Evolutionary conservation across 2,888 invertebrate species (phyloP).

Genomic region (Adelphocoris suturalis): DNA sequence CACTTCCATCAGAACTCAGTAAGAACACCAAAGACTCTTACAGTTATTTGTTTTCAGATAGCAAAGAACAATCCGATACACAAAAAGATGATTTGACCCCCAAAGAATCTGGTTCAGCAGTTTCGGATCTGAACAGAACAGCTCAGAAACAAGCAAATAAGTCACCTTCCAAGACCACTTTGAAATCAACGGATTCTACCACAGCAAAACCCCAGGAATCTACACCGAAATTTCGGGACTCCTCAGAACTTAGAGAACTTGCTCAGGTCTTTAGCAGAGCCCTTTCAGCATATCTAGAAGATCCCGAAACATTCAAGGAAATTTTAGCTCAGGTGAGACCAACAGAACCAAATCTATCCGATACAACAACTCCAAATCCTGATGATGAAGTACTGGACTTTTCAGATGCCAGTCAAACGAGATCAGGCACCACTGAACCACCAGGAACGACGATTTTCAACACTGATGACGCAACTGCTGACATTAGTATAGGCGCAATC

Average conservation of each 20-base stretch:
- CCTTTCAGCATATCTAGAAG: conserved; percentile 88
- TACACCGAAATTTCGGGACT: conserved; percentile 74
- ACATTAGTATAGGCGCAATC: conserved; percentile 71
- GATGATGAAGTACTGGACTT: conserved; percentile 87
- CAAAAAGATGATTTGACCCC: conserved; percentile 71
- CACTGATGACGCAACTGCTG: conserved; percentile 54
- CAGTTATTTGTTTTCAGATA: conserved; percentile 79
- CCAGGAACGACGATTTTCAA: conserved; percentile 68
- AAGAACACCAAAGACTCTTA: conserved; percentile 85
- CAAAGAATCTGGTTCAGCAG: conserved; percentile 64
- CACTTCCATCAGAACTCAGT: conserved; percentile 83
- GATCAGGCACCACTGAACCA: conserved; percentile 68
- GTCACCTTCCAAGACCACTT: background rate
- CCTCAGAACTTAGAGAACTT: conserved; percentile 83
- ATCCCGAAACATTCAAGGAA: conserved; percentile 89
- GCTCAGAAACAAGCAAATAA: conserved; percentile 47
- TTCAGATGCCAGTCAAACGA: conserved; percentile 82
- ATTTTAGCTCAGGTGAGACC: conserved; percentile 88
- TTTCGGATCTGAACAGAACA: conserved; percentile 35
- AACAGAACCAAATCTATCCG: conserved; percentile 82
- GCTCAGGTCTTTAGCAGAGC: conserved; percentile 92
- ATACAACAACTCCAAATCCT: conserved; percentile 79
- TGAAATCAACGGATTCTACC: conserved; percentile 28
- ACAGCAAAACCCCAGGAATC: conserved; percentile 39
- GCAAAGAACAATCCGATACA: conserved; percentile 68